Conservation (phyloP, 2,888 invertebrate genomes). For the Torymus texanus region DNA sequence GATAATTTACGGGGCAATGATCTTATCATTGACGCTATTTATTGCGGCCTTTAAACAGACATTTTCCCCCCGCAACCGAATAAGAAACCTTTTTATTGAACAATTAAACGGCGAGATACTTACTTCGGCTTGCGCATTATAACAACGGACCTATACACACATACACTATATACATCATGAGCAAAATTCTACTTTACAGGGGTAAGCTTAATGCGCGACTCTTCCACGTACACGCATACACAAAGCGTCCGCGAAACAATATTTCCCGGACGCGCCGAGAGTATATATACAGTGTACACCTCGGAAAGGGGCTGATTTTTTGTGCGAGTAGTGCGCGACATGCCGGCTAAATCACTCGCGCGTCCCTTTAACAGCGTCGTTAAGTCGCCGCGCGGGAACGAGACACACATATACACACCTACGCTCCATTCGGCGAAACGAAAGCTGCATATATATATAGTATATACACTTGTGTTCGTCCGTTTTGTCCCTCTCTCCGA, state of each 20-base stretch:
- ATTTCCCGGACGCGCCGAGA: slow-evolving; percentile 14
- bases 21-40: slow-evolving; percentile 13
- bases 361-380: slow-evolving; percentile 72
- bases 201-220: slow-evolving; percentile 20
- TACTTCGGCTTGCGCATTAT: no score
- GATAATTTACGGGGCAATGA: slow-evolving; percentile 15
- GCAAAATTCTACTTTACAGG: slow-evolving; percentile 26
- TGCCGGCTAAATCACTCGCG: slow-evolving; percentile 32
- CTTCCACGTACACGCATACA: background rate
- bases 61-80: background rate
- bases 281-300: background rate
- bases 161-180: background rate
- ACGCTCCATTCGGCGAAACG: slow-evolving; percentile 39
- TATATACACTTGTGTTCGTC: background rate
- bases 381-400: slow-evolving; percentile 66
- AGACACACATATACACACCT: slow-evolving; percentile 58
- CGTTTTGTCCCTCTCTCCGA: slow-evolving; percentile 22
- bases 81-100: slow-evolving; percentile 20
- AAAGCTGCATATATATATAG: no score
- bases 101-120: no score
- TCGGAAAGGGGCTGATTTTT: slow-evolving; percentile 16
- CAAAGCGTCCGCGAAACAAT: slow-evolving; percentile 32
- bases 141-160: background rate
- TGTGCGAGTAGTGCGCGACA: slow-evolving; percentile 11
- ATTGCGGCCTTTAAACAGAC: slow-evolving; percentile 2